Evolutionary conservation across 2,113 vertebrate genomes (phyloP), one percentile per base, ranked within the genome.

Genomic region (Odontesthes bonariensis): DNA sequence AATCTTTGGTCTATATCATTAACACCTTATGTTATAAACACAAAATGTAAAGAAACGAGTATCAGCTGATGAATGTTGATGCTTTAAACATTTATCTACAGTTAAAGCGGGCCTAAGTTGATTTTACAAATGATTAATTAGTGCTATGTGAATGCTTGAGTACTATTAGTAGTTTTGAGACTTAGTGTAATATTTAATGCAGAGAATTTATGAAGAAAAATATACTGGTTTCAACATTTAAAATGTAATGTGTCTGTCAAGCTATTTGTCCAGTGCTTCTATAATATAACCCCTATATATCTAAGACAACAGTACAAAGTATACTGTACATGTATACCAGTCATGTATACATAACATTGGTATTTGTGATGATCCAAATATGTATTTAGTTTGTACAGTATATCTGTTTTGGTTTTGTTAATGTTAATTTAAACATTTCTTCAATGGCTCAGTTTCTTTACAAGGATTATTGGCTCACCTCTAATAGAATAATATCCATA

Each of bases 21-120:
- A 27, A 27, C 27, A 1, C 27, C 27, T 27, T 27, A 3, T 2
- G 35, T 10, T 38, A 5, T 42, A 40, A 53, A 54, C 51, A 54
- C 20, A 19, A 42, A 27, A 2, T 0, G 22, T 1, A 67, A 38
- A 0, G 31, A 14, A 51, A 19, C 23, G 54, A 42, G 19, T 14
- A 52, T 65, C 22, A 20, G n/a, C 2, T 1, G 6, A 17, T 8
- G 51, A 27, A 27, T 27, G 27, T 27, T 27, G 22, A 52, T 52
- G 64, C 33, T 8, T 10, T 38, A 7, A 38, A 38, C 35, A 38
- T 7, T 38, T 2, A 8, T 38, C 35, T 3, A 40, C 32, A 67
- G 53, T 27, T n/a, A 40, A 0, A 52, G 64, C 19, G 11, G 33
- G 22, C 42, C 35, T 31, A 54, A 31, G 22, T 38, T 55, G 22